Evolutionary conservation across 2,797 vertebrate genomes (phyloP).

Genomic region (Rhincodon typus): DNA sequence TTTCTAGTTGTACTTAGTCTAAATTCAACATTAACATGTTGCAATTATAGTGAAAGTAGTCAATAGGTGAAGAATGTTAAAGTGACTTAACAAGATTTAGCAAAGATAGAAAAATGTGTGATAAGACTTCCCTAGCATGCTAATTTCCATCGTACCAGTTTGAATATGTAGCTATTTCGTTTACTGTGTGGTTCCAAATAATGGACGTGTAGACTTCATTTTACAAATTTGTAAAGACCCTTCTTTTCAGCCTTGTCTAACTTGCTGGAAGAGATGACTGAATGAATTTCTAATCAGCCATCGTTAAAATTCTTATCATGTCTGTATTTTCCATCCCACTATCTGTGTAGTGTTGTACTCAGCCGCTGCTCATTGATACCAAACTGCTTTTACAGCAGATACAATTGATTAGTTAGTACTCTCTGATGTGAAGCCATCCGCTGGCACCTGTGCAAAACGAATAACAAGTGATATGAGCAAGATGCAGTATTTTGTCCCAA

Average conservation of each 20-base stretch:
- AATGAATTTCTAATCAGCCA: slow-evolving; percentile 48
- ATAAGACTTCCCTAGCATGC: neutral
- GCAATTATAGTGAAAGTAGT: neutral
- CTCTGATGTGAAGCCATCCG: slow-evolving; percentile 43
- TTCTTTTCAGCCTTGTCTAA: neutral
- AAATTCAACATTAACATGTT: neutral
- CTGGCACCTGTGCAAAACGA: slow-evolving; percentile 41
- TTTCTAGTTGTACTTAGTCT: neutral
- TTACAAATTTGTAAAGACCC: slow-evolving; percentile 45
- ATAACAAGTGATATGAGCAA: slow-evolving; percentile 41
- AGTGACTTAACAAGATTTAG: neutral
- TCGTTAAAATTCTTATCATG: slow-evolving; percentile 50
- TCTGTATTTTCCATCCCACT: slow-evolving; percentile 41
- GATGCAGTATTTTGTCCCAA: slow-evolving; percentile 30
- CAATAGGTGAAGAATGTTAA: neutral
- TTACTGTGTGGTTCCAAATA: slow-evolving; percentile 32
- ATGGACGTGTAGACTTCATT: slow-evolving; percentile 45
- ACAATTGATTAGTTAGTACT: slow-evolving; percentile 46
- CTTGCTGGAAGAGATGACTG: slow-evolving; percentile 43
- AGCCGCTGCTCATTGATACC: slow-evolving; percentile 41
- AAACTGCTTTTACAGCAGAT: slow-evolving; percentile 44
- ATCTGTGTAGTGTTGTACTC: slow-evolving; percentile 36
- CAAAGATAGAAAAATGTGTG: neutral
- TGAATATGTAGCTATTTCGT: slow-evolving; percentile 39
- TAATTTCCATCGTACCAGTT: slow-evolving; percentile 42